These are phyloP conservation scores for Drosophila algonquin DNA, from an alignment of 2,888 invertebrate genomes.

Conservation along the genomic window DNA sequence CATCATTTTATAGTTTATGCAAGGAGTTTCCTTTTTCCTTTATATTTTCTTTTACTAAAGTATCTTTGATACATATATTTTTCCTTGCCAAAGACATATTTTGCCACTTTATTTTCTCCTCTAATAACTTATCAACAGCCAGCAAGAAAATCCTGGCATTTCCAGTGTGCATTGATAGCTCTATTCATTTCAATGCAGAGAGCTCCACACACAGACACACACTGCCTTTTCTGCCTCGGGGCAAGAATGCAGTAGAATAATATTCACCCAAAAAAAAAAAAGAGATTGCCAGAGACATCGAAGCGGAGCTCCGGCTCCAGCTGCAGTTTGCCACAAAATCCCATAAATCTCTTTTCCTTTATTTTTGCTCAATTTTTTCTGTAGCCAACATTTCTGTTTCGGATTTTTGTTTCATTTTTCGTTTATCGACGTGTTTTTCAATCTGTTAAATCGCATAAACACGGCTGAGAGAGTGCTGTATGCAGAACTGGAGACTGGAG, in stretches of 20 bases:
- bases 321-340: slow-evolving; percentile 17
- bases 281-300: background rate
- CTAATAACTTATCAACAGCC: background rate
- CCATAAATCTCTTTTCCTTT: slow-evolving; percentile 20
- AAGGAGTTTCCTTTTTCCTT: background rate
- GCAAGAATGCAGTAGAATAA: background rate
- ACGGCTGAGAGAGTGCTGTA: slow-evolving; percentile 10
- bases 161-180: background rate
- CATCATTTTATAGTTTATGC: no score
- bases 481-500: background rate
- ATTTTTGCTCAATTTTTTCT: slow-evolving; percentile 1
- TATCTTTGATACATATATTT: background rate
- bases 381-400: background rate
- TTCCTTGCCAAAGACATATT: background rate
- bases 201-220: no score
- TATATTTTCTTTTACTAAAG: background rate
- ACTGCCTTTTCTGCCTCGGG: background rate
- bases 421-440: slow-evolving; percentile 32
- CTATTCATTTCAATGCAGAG: background rate
- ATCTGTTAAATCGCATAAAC: slow-evolving; percentile 43
- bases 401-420: slow-evolving; percentile 13
- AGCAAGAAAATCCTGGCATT: background rate
- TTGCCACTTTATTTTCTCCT: background rate
- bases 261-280: background rate
- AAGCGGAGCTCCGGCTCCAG: slow-evolving; percentile 3